Evolutionary conservation across 92 coral and sea anemone species (phyloP), one percentile per base, ranked within the genome.

Genomic region (Epizoanthus scotinus): DNA sequence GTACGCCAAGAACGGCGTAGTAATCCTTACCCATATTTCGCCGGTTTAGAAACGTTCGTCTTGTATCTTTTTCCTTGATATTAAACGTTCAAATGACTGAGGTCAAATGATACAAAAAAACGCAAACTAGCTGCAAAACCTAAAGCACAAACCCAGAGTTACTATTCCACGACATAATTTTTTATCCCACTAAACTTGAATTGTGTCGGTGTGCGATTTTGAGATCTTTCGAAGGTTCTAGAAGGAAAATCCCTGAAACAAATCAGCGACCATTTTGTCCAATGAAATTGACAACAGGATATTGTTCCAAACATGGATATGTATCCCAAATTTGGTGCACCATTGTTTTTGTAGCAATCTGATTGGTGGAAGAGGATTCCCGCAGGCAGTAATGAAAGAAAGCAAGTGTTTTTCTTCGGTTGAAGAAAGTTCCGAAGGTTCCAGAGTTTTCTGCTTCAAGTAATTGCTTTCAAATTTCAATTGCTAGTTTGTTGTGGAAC

Each of bases 1-100:
- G 94, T 69, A 96, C 99, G 14, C 99, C 99, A 8, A 96, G 96
- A 28, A 96, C 91, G 5, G 87, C 89, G 81, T 96, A 96, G 78
- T 85, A 96, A 84, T 96, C 94, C 69, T 89, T 89, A 55, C 98
- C 98, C 98, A 96, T 96, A 52, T 75, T 71, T 63, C 57, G n/a
- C 63, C 57, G 66, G 50, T 67, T 50, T 42, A 26, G 6, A 21
- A 38, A 29, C 81, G 66, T 12, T 75, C 0, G 58, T 75, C 31
- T 75, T 22, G 68, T 58, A 58, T 27, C 81, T 58, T 20, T 75
- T 29, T 21, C 36, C 67, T 25, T 58, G 36, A 12, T 58, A 13
- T 55, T 26, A 59, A 59, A 75, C 22, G 24, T 12, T 58, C 26
- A 75, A 58, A 58, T 12, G 47, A 22, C 67, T 22, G n/a, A 17